phyloP scores from a whole-genome alignment of 2,113 vertebrate species.

The Kryptolebias marmoratus region DNA sequence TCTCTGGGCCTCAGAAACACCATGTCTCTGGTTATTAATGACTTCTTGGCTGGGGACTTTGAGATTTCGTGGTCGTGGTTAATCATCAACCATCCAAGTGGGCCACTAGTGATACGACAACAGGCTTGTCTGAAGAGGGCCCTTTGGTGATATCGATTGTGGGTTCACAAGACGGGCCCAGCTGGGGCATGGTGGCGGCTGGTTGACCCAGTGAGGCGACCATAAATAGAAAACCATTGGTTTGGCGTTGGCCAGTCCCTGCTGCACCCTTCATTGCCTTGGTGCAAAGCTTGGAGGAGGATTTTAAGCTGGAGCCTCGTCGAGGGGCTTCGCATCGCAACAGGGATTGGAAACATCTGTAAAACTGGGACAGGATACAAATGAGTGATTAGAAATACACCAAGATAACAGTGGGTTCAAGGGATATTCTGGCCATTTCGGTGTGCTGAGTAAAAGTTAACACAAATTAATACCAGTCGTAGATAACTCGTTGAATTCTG shows the following conservation, averaged over 20 bases:
- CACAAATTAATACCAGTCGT: no score
- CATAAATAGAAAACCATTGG: conserved; percentile 60
- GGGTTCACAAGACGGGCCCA: conserved; percentile 28
- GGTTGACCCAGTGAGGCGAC: conserved; percentile 70
- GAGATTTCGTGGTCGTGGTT: conserved; percentile 1
- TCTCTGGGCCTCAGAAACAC: conserved; percentile 6
- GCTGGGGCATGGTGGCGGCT: conserved; percentile 40
- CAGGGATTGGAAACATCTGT: conserved; percentile 83
- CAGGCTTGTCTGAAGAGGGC: conserved; percentile 52
- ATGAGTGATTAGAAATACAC: conserved; percentile 25
- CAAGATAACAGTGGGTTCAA: neutral
- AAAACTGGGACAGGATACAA: conserved; percentile 77
- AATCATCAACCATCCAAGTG: conserved; percentile 52
- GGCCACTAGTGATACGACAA: conserved; percentile 62
- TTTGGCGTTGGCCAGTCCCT: conserved; percentile 22
- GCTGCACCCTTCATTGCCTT: conserved; percentile 36
- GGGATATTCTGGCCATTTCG: no score
- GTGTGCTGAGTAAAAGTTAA: no score
- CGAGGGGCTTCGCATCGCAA: conserved; percentile 69
- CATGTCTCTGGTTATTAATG: conserved; percentile 2
- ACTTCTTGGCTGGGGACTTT: neutral
- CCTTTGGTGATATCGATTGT: conserved; percentile 33
- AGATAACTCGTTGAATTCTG: no score
- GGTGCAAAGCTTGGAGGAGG: conserved; percentile 71
- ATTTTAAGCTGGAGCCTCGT: conserved; percentile 65